Base-by-base conservation (phyloP, 2,797 vertebrate species). In the Pachyuromys duprasi region DNA sequence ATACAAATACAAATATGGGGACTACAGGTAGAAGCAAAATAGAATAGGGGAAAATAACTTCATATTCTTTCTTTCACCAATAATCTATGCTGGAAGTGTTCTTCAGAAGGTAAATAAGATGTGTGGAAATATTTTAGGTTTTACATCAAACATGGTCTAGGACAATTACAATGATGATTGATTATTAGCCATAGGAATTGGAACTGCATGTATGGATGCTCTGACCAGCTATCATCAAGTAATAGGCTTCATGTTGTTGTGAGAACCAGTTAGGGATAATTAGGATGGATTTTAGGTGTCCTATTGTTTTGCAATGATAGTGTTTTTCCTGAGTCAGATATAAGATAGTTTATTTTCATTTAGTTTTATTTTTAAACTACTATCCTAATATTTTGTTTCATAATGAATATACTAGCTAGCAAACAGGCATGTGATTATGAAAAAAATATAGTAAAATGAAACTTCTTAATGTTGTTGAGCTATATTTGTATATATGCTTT, bases 91-190 rank as follows among this genome's bases (percentile, higher is more conserved):
- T 91, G 90, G 26, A 72, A 81, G 81, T 90, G 11, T 84, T 96
- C 87, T 94, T 53, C 14, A 57, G 76, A 97, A 88, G n/a, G 89
- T 93, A 82, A 94, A 62, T 60, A 89, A 89, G 84, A 65, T 76
- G 93, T 33, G 75, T 69, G 76, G 57, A 20, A 31, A 76, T 80
- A 81, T 78, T 94, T 84, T 93, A 84, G 72, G 14, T 86, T 62
- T 57, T 92, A 28, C 49, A 22, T 90, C 15, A 89, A 92, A 39
- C 0, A 28, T n/a, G 2, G 33, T 72, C 31, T 80, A 88, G 86
- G 89, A 93, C 83, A 55, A 78, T 95, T 96, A 91, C 53, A 67
- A 57, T 62, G 78, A n/a, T 92, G 55, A 24, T 31, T 92, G 83
- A 45, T n/a, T 74, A 36, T 53, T 57, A 88, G 74, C 63, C n/a